Evolutionary conservation across 2,113 vertebrate species (phyloP), one percentile per base, ranked within the genome.

Genomic region (Clupea harengus): DNA sequence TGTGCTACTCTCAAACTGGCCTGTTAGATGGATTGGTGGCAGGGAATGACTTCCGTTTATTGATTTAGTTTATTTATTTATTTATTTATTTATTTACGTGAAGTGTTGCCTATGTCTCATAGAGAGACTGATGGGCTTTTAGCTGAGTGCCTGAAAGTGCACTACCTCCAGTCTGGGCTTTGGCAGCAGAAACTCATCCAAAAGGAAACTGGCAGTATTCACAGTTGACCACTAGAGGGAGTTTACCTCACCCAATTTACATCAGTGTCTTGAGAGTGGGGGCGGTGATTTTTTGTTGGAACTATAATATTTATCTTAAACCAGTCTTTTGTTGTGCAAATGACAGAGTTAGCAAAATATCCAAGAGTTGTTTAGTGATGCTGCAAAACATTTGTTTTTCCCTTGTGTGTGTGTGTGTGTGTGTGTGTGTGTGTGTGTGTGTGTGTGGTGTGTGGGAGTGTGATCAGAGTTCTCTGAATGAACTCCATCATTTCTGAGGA

Each of bases 311-410:
- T 72, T 72, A 72, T 72, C 28, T 28, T 32, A 32, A 72, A 72
- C 64, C 25, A 28, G 11, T 1, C 64, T 6, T 72, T 72, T 72
- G 64, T 32, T 72, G 64, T 72, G 25, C 64, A 72, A 72, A 32
- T 72, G 25, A 72, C 64, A 72, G 60, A 64, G n/a, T 15, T 72
- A 72, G n/a, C 64, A 78, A 78, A 78, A 78, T 32, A 39, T 78
- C 28, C 72, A 78, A 32, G 2, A 15, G 32, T 78, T 78, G 72
- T 78, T 78, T 78, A 78, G 72, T 78, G 72, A 15, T 72, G 25
- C 64, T 72, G 64, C 25, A 72, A 72, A 72, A 72, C 64, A 72
- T 78, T 32, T 28, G 28, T 32, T 39, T 4, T 64, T 7, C 15
- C 39, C 28, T 32, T 17, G 13, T 78, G 72, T 32, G 72, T 39